These are phyloP conservation scores for Bovichtus diacanthus DNA, from an alignment of 2,797 vertebrate genomes.

Conservation along the genomic window DNA sequence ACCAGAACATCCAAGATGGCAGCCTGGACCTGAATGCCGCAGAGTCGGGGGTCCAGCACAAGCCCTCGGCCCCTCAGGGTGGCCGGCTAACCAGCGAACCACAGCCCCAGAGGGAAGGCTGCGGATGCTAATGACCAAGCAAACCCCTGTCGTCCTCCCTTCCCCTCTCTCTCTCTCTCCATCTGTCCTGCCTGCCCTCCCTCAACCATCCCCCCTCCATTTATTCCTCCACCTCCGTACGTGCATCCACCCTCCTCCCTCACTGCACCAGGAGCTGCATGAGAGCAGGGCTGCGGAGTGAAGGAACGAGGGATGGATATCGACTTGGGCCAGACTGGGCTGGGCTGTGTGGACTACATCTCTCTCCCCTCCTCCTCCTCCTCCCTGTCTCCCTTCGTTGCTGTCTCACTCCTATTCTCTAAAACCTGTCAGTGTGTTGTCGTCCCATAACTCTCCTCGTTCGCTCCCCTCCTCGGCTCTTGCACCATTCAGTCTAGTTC, in stretches of 20 bases:
- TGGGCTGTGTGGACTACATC: slow-evolving; percentile 80
- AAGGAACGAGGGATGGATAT: slow-evolving; percentile 50
- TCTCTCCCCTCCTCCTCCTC: slow-evolving; percentile 35
- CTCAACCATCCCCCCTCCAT: slow-evolving; percentile 52
- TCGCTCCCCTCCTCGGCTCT: slow-evolving; percentile 22
- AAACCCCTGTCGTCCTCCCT: slow-evolving; percentile 42
- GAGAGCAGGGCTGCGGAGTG: slow-evolving; percentile 76
- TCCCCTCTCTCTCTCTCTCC: slow-evolving; percentile 10
- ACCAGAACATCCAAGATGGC: slow-evolving; percentile 99
- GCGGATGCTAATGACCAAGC: slow-evolving; percentile 96
- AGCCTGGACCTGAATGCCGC: slow-evolving; percentile 99
- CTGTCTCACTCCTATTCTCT: slow-evolving; percentile 44
- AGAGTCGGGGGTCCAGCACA: slow-evolving; percentile 98
- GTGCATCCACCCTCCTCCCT: slow-evolving; percentile 43
- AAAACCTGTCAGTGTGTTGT: slow-evolving; percentile 48
- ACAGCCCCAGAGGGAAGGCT: slow-evolving; percentile 98
- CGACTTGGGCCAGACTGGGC: slow-evolving; percentile 76
- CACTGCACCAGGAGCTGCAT: slow-evolving; percentile 70
- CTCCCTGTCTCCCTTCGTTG: slow-evolving; percentile 31
- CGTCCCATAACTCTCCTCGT: slow-evolving; percentile 41
- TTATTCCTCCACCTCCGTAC: slow-evolving; percentile 54
- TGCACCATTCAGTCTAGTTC: slow-evolving; percentile 48
- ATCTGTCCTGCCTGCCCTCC: slow-evolving; percentile 42
- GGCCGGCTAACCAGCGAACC: slow-evolving; percentile 98
- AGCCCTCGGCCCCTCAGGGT: slow-evolving; percentile 97